Percentiles rank a stretch among this genome's conserved stretches.
Evolutionary conservation across 2,888 invertebrate genomes (phyloP).

Genomic region (Scaptomyza caliginosa): DNA sequence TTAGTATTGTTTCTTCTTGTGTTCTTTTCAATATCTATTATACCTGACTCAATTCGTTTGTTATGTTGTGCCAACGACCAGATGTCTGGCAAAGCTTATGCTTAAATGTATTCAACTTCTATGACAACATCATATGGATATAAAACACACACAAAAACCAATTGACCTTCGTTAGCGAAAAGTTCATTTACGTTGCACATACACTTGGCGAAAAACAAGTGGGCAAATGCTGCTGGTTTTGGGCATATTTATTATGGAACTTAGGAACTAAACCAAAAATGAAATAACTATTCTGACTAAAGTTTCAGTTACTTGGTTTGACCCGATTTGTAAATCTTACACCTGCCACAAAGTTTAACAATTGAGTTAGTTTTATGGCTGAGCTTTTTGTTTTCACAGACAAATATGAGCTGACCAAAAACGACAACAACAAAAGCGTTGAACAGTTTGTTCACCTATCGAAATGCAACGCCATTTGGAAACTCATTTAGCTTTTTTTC

Average conservation of each 20-base stretch:
- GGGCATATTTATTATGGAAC: no score
- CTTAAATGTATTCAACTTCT: constrained; percentile 7
- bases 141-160: constrained; percentile 50
- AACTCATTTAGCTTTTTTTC: constrained; percentile 25
- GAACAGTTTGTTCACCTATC: constrained; percentile 58
- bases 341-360: not conserved
- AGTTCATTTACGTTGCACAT: constrained; percentile 65
- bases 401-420: constrained; percentile 21
- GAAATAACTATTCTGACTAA: no score
- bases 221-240: not conserved
- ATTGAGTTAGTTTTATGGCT: not conserved
- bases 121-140: constrained; percentile 36
- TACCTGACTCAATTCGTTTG: constrained; percentile 52
- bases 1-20: constrained; percentile 49
- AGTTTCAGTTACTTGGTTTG: not conserved
- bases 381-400: not conserved
- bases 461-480: constrained; percentile 56
- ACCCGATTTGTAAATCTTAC: not conserved
- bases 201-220: constrained; percentile 14
- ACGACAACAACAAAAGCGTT: not conserved
- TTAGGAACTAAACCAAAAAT: no score
- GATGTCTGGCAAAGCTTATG: constrained; percentile 23
- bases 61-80: constrained; percentile 29
- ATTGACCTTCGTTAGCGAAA: constrained; percentile 70
- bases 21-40: constrained; percentile 40